Evolutionary conservation across 2,888 invertebrate species (phyloP), one percentile per base, ranked within the genome.

Genomic region (Harpalus rubripes): DNA sequence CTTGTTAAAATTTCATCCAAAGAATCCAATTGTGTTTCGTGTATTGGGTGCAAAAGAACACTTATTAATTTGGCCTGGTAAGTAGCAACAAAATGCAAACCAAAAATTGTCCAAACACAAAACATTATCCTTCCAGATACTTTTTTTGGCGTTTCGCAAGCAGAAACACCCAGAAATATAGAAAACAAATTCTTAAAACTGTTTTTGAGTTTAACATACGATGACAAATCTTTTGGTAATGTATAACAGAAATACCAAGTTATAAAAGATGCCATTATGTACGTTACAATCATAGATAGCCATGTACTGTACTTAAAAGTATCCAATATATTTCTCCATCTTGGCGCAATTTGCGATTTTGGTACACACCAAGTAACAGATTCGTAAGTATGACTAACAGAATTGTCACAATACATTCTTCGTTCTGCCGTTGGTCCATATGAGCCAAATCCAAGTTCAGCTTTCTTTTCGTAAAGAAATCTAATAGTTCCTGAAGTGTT

Each of bases 271-370:
- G 85, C 84, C 2, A 86, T 32, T 39, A 85, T 18, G 79, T 93
- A 92, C 6, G 90, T 89, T 15, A 88, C 85, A 10, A 91, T 87
- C 12, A 91, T 91, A 1, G 91, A 89, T 1, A 90, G 85, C 94
- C 94, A 94, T 0, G 93, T 92, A 12, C 87, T 81, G 1, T 86
- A 85, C 7, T 90, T 85, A 86, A 93, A 94, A 85, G 93, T 93
- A 0, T 91, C 89, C 4, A 92, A 88, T 39, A 94, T 89, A 32
- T 93, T 91, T 65, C 91, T 85, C 89, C 89, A 89, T 61, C 87
- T 85, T 0, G 88, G 85, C 7, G 86, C 68, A 58, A 85, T 85
- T 72, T 88, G 88, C 2, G 90, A 88, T 84, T 90, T 89, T 0
- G 91, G 89, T 3, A 90, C 90, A 58, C 90, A 90, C 89, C 90